These are phyloP conservation scores for Incurvaria masculella DNA, from an alignment of 2,888 invertebrate species.

Conservation along the genomic window DNA sequence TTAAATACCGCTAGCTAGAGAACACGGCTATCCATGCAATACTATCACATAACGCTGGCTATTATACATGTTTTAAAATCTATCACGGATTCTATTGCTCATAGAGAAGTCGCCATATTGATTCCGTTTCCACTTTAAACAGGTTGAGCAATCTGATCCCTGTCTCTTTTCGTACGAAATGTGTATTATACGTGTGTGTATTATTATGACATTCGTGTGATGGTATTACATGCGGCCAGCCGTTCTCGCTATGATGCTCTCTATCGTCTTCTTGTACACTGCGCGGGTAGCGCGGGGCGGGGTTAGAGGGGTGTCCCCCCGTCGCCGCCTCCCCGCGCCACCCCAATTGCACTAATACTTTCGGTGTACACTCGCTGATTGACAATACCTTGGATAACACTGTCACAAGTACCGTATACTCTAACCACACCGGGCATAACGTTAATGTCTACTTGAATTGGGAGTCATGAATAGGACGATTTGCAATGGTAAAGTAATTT, in stretches of 20 bases:
- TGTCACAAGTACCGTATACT: conserved; percentile 47
- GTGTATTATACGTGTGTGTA: neutral
- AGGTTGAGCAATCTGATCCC: too few species aligned
- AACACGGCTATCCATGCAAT: neutral
- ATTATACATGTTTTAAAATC: too few species aligned
- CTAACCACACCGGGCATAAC: too few species aligned
- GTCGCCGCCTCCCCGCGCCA: neutral
- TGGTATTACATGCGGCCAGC: neutral
- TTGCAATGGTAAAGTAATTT: too few species aligned
- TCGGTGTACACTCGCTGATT: conserved; percentile 51
- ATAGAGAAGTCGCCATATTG: too few species aligned
- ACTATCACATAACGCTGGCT: neutral
- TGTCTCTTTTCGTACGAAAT: neutral
- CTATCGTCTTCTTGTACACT: conserved; percentile 55
- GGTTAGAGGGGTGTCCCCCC: neutral
- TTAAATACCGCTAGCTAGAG: conserved; percentile 45
- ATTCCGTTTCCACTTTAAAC: too few species aligned
- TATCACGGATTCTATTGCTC: too few species aligned
- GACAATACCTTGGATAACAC: conserved; percentile 58
- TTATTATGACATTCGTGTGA: neutral
- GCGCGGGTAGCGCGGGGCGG: conserved; percentile 40
- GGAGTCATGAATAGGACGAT: too few species aligned
- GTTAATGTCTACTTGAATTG: too few species aligned
- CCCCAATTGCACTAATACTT: conserved; percentile 49
- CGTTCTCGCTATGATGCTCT: conserved; percentile 50